Percentiles rank a stretch among this genome's conserved stretches.
Evolutionary conservation across 1,140 invertebrate genomes (phyloP).

Genomic region (Nilaparvata lugens): DNA sequence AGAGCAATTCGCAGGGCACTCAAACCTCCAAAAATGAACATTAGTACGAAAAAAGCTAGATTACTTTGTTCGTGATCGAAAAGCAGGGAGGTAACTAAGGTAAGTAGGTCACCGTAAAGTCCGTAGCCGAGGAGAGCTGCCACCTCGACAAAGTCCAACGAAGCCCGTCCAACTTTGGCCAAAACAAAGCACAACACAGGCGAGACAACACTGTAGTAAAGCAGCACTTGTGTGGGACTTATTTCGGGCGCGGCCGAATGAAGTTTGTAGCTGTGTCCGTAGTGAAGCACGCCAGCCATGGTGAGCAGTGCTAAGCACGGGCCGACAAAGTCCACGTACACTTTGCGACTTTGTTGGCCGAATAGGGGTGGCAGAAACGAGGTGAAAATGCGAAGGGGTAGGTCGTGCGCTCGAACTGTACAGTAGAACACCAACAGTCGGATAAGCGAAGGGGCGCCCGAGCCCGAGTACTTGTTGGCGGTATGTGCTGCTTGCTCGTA

Average conservation of each 20-base stretch:
- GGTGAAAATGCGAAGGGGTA: conserved; percentile 32
- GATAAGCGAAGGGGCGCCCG: conserved; percentile 4
- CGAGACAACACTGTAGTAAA: conserved; percentile 31
- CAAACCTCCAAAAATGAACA: conserved; percentile 38
- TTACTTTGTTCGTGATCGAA: conserved; percentile 35
- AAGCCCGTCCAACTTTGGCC: conserved; percentile 30
- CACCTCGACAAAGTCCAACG: conserved; percentile 33
- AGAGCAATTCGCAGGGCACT: conserved; percentile 37
- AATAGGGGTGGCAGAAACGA: conserved; percentile 37
- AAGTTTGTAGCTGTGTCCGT: conserved; percentile 34
- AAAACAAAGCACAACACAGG: conserved; percentile 33
- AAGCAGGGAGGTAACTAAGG: conserved; percentile 34
- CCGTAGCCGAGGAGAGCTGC: conserved; percentile 38
- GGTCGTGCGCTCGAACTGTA: conserved; percentile 28
- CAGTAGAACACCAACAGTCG: conserved; percentile 18
- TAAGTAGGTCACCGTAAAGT: conserved; percentile 40
- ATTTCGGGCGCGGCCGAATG: conserved; percentile 20
- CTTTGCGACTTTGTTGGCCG: conserved; percentile 28
- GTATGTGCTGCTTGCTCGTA: conserved; percentile 13
- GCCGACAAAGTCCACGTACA: conserved; percentile 38
- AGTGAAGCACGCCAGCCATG: conserved; percentile 31
- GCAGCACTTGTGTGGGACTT: conserved; percentile 30
- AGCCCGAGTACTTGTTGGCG: conserved; percentile 1
- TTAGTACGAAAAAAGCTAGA: conserved; percentile 35
- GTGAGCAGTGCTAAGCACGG: conserved; percentile 34